Evolutionary conservation across 2,888 invertebrate genomes (phyloP), one percentile per base, ranked within the genome.

Genomic region (Eulithis prunata): DNA sequence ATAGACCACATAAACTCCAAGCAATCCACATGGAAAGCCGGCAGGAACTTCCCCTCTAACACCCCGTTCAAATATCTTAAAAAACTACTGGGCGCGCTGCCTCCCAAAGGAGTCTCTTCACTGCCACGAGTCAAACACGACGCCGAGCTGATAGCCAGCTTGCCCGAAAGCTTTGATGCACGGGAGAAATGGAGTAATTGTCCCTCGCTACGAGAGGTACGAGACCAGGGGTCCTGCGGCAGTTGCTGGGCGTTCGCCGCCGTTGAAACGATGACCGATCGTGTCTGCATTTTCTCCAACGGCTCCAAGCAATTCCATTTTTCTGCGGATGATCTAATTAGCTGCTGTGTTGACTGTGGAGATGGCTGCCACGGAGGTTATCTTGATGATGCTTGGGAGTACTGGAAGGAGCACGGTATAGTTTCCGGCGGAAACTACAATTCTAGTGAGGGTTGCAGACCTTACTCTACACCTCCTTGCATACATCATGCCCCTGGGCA

Each of bases 161-260:
- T 98, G 41, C 98, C 98, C 0, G 95, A 95, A 21, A 94, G 94
- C 76, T 98, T 98, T 83, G 98, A 98, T 90, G 89, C 98, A 0
- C 94, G 98, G 43, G 90, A 94, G 60, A 92, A 96, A 66, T 98
- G 98, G 98, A 95, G 97, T 0, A 82, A 97, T 77, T 98, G 98
- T 81, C 97, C 97, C 0, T 97, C 97, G 8, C 95, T 98, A 75
- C 93, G 94, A 58, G 97, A 97, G 90, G 95, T 98, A 66, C 93
- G 97, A 73, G 97, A 98, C 88, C 97, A 98, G 73, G 97, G 97
- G 11, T 96, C 96, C n/a, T 98, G 98, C 84, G 98, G 98, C 36
- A 98, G 98, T 49, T 98, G 98, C 89, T 98, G 98, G 98, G 98
- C 98, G 3, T 97, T 98, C 85, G 98, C 97, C 43, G 97, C 98